These are phyloP conservation scores for Amiota mariae DNA, from an alignment of 2,888 invertebrate species.

Conservation along the genomic window DNA sequence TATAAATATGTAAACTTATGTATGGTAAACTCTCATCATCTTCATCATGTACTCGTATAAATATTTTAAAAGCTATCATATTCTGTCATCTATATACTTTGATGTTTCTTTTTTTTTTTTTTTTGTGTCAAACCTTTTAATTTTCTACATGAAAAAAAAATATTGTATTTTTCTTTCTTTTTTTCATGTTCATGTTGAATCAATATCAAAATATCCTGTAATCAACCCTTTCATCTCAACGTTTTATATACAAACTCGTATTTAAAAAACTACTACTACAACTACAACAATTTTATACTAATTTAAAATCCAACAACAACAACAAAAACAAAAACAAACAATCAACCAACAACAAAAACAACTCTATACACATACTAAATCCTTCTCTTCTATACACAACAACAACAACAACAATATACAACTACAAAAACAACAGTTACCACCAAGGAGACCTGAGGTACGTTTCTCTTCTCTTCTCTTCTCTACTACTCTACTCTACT, in stretches of 20 bases:
- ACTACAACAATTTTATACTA: background rate
- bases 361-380: constrained; percentile 44
- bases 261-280: too few relatives aligned
- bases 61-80: too few relatives aligned
- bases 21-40: too few relatives aligned
- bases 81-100: too few relatives aligned
- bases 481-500: constrained; percentile 49
- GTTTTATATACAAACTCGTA: constrained; percentile 30
- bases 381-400: constrained; percentile 7
- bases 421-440: constrained; percentile 77
- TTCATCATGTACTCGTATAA: too few relatives aligned
- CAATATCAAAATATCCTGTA: constrained; percentile 30
- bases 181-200: constrained; percentile 48
- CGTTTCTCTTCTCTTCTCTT: constrained; percentile 72
- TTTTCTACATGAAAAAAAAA: constrained; percentile 6
- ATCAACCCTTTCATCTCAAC: too few relatives aligned
- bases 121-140: constrained; percentile 4
- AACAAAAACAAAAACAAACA: constrained; percentile 27
- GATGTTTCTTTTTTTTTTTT: background rate
- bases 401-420: constrained; percentile 34
- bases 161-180: constrained; percentile 44
- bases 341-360: constrained; percentile 45
- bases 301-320: constrained; percentile 7
- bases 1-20: too few relatives aligned
- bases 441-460: constrained; percentile 93